Evolutionary conservation across 2,113 vertebrate species (phyloP).

Genomic region (Podarcis muralis): DNA sequence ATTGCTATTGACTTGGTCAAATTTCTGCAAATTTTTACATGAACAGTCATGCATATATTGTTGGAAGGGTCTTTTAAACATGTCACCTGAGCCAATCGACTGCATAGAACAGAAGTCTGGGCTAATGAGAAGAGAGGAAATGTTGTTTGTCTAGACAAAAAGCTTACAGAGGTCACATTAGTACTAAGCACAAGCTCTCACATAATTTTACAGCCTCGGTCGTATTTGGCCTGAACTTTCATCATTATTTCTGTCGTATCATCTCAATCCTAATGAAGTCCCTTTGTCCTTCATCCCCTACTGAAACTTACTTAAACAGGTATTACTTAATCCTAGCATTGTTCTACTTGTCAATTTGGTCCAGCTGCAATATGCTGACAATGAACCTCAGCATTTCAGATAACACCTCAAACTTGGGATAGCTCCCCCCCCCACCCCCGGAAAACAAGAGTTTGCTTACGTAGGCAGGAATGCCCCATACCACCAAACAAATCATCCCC

Average conservation of each 20-base stretch:
- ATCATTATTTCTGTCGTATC: background rate
- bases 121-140: background rate
- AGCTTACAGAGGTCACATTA: background rate
- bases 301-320: background rate
- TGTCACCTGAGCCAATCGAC: fast-evolving
- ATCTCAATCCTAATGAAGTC: background rate
- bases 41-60: background rate
- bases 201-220: background rate
- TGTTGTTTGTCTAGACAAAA: background rate
- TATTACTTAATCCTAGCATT: background rate
- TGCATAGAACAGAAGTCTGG: background rate
- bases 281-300: background rate
- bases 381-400: background rate
- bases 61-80: background rate
- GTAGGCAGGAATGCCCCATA: background rate
- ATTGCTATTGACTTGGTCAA: background rate
- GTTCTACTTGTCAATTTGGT: background rate
- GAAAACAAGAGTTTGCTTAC: background rate
- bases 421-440: background rate
- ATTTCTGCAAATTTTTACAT: background rate
- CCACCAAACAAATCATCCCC: background rate
- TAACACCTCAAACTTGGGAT: background rate
- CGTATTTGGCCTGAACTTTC: background rate
- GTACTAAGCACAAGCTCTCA: background rate
- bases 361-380: background rate